Evolutionary conservation across 2,113 vertebrate species (phyloP).

Genomic region (Erpornis zantholeuca): DNA sequence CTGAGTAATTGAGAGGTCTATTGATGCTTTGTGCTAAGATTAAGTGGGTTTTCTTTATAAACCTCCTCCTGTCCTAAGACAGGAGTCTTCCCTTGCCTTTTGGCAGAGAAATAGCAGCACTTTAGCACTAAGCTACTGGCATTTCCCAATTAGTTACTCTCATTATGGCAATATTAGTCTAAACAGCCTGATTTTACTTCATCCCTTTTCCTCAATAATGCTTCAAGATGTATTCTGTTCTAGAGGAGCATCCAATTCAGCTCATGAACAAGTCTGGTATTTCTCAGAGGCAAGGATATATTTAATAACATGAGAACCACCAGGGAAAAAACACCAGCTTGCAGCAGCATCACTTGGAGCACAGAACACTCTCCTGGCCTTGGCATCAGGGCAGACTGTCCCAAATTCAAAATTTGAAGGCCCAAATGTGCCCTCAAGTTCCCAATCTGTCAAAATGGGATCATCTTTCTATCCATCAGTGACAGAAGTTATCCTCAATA

Average conservation of each 20-base stretch:
- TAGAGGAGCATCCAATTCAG: background rate
- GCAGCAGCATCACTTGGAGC: background rate
- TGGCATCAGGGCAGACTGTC: background rate
- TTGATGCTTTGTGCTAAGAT: background rate
- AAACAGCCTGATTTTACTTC: background rate
- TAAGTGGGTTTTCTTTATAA: background rate
- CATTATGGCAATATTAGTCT: background rate
- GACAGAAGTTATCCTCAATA: background rate
- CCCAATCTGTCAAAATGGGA: background rate
- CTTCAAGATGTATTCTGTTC: background rate
- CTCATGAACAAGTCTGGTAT: background rate
- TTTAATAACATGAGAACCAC: background rate
- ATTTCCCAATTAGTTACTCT: background rate
- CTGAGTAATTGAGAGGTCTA: background rate
- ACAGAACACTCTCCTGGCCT: background rate
- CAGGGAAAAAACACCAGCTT: background rate
- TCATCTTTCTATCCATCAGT: accelerated
- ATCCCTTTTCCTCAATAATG: background rate
- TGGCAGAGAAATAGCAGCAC: background rate
- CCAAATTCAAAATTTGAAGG: background rate
- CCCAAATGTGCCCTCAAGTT: background rate
- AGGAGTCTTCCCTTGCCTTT: background rate
- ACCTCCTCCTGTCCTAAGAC: background rate
- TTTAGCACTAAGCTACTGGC: background rate
- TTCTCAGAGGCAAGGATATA: background rate